phyloP scores from a whole-genome alignment of 2,113 vertebrate genomes.

The Lepus timidus region DNA sequence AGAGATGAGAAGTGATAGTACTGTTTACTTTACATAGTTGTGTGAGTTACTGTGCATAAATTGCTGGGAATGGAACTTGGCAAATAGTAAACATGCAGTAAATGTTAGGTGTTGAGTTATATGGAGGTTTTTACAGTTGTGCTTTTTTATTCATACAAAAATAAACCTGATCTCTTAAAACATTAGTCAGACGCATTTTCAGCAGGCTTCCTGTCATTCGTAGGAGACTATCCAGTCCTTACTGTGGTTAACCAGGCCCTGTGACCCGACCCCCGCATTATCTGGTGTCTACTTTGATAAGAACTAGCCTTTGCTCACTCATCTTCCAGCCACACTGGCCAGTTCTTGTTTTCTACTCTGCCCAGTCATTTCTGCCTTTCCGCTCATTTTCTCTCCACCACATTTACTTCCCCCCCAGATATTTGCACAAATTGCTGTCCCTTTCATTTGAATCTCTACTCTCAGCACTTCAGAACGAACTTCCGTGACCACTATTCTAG shows the following conservation, averaged over 20 bases:
- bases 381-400: too few species aligned
- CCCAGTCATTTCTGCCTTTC: not conserved
- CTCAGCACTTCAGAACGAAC: too few species aligned
- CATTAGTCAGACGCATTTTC: not conserved
- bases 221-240: not conserved
- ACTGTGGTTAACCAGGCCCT: not conserved
- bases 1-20: not conserved
- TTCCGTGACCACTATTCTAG: not conserved
- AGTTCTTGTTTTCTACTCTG: not conserved
- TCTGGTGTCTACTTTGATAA: too few species aligned
- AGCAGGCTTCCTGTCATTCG: not conserved
- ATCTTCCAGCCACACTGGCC: not conserved
- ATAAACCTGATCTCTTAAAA: not conserved
- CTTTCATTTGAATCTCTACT: not conserved
- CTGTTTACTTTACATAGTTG: not conserved
- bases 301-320: not conserved
- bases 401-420: not conserved
- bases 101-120: not conserved
- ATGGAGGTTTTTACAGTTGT: not conserved
- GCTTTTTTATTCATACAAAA: not conserved
- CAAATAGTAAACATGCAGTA: not conserved
- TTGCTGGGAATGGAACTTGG: not conserved
- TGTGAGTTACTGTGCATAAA: not conserved
- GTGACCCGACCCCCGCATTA: too few species aligned
- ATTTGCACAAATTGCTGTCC: not conserved